Conservation (phyloP, 2,797 vertebrate genomes). For the Bufotes viridis region DNA sequence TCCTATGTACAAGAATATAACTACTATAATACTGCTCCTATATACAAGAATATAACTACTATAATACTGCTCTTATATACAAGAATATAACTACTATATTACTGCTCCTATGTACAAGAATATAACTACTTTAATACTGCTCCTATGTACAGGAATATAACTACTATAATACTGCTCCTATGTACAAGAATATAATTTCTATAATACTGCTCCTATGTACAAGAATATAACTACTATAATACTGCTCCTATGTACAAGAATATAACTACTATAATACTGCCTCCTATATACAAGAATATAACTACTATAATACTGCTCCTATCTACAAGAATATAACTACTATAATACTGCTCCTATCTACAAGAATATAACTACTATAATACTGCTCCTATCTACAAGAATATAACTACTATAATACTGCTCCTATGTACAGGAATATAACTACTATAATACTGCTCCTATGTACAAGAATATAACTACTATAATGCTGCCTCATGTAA, state of each 20-base stretch:
- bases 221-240: slow-evolving; percentile 3
- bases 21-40: slow-evolving; percentile 17
- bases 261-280: slow-evolving; percentile 3
- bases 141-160: neutral
- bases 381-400: neutral
- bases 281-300: neutral
- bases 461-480: neutral
- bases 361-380: slow-evolving; percentile 1
- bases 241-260: neutral
- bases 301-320: neutral
- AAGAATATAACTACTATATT: slow-evolving; percentile 3
- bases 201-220: slow-evolving; percentile 4
- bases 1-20: neutral
- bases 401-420: neutral
- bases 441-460: neutral
- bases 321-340: slow-evolving; percentile 2
- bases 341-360: slow-evolving; percentile 2
- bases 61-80: neutral
- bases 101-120: slow-evolving; percentile 1
- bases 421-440: neutral
- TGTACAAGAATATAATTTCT: neutral
- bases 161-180: neutral
- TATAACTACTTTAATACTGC: slow-evolving; percentile 12
- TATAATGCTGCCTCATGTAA: neutral
- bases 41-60: slow-evolving; percentile 4